These are phyloP conservation scores for Caenorhabditis doughertyi DNA, from an alignment of 2,888 invertebrate species.

Conservation along the genomic window DNA sequence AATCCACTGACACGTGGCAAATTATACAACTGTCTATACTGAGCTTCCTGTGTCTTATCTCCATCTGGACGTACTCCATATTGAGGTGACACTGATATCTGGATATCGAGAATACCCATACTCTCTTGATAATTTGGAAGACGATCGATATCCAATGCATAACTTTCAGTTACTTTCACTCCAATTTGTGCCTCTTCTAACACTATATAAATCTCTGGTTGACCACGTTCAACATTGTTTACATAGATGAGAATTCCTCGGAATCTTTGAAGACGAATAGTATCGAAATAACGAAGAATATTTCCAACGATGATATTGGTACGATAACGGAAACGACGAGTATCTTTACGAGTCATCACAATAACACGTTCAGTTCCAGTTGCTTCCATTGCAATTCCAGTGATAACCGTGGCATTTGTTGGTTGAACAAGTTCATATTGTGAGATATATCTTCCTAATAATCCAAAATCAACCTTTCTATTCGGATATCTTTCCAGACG, in stretches of 20 bases:
- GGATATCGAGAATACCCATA: slow-evolving; percentile 82
- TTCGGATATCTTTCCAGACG: slow-evolving; percentile 82
- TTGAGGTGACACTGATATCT: slow-evolving; percentile 80
- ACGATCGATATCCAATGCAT: slow-evolving; percentile 81
- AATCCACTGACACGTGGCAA: slow-evolving; percentile 80
- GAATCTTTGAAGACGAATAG: slow-evolving; percentile 81
- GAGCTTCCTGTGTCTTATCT: slow-evolving; percentile 80
- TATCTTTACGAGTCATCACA: slow-evolving; percentile 81
- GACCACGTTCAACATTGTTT: slow-evolving; percentile 82
- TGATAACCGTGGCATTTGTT: slow-evolving; percentile 82
- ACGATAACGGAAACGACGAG: slow-evolving; percentile 79
- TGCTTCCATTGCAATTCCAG: slow-evolving; percentile 75
- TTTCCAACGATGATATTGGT: slow-evolving; percentile 82
- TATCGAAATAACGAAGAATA: slow-evolving; percentile 82
- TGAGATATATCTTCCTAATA: slow-evolving; percentile 72
- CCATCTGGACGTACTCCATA: slow-evolving; percentile 82
- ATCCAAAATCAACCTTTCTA: slow-evolving; percentile 81
- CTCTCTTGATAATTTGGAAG: slow-evolving; percentile 80
- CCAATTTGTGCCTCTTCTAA: slow-evolving; percentile 81
- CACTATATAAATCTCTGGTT: slow-evolving; percentile 82
- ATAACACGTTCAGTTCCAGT: slow-evolving; percentile 79
- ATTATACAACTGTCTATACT: slow-evolving; percentile 77
- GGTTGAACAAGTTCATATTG: slow-evolving; percentile 82
- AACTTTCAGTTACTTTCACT: slow-evolving; percentile 71
- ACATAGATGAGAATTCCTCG: slow-evolving; percentile 81